A percentile compares a stretch with the other conserved stretches of the same genome.
These are phyloP conservation scores for Marmota monax DNA, from an alignment of 2,113 vertebrate genomes.

Conservation along the genomic window DNA sequence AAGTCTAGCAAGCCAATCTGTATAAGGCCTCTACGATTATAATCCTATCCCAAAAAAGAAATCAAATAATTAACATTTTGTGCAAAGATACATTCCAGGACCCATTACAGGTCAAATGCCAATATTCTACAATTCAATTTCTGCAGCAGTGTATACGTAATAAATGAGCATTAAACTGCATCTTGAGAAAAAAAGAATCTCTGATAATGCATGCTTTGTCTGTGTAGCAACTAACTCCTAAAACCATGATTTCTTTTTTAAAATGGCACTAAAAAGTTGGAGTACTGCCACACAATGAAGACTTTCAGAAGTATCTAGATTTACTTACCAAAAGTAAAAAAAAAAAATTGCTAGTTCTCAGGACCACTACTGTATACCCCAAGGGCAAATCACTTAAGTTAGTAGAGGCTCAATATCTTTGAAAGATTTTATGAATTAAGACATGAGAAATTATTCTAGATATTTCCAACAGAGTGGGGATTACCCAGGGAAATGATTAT, in stretches of 20 bases:
- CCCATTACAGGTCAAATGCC: not conserved
- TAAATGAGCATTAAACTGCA: not conserved
- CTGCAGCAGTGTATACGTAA: not conserved
- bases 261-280: not conserved
- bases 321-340: slow-evolving; percentile 1
- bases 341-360: slow-evolving; percentile 2
- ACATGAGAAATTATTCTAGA: slow-evolving; percentile 12
- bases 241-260: not conserved
- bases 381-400: not conserved
- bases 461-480: not conserved
- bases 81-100: not conserved
- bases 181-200: not conserved
- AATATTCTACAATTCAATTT: slow-evolving; percentile 35
- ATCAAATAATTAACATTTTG: slow-evolving; percentile 7
- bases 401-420: not conserved
- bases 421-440: not conserved
- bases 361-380: not conserved
- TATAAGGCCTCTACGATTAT: not conserved
- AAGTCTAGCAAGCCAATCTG: not conserved
- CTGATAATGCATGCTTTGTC: not conserved
- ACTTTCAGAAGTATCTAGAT: not conserved
- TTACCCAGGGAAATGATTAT: not conserved
- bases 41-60: not conserved
- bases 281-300: not conserved
- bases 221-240: not conserved